phyloP scores from a whole-genome alignment of 2,113 vertebrate genomes.

The Hoplias malabaricus region DNA sequence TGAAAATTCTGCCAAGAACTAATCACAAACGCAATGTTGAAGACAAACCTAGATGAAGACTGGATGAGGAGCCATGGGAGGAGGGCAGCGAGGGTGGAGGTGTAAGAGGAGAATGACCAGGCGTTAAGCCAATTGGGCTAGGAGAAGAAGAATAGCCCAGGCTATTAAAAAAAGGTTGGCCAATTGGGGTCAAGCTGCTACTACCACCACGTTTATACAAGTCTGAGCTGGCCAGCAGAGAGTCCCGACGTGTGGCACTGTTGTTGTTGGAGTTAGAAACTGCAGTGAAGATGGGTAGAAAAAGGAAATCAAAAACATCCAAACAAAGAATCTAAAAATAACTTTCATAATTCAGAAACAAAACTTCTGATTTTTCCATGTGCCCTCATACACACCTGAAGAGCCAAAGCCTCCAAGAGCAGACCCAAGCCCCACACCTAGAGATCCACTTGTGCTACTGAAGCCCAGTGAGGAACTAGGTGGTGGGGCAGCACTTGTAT shows the following conservation, averaged over 20 bases:
- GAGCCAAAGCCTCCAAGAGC: constrained; percentile 95
- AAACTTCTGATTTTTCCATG: neutral
- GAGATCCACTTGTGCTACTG: constrained; percentile 70
- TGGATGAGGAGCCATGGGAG: constrained; percentile 96
- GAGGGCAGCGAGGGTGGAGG: constrained; percentile 92
- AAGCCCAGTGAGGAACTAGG: constrained; percentile 94
- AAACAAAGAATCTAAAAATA: constrained; percentile 20
- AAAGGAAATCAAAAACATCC: constrained; percentile 16
- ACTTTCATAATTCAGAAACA: constrained; percentile 56
- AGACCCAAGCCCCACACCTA: constrained; percentile 92
- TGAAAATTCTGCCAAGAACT: too few species aligned
- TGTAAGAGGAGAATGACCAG: constrained; percentile 95
- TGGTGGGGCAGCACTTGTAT: constrained; percentile 89
- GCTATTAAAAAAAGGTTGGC: constrained; percentile 96
- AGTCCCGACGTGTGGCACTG: constrained; percentile 94
- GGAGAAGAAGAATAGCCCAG: constrained; percentile 97
- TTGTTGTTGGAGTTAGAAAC: constrained; percentile 96
- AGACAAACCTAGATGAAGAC: constrained; percentile 89
- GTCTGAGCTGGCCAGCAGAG: constrained; percentile 93
- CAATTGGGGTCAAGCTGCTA: constrained; percentile 96
- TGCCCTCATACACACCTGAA: constrained; percentile 80
- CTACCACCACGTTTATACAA: constrained; percentile 85
- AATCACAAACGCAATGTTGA: too few species aligned
- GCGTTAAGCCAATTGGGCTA: constrained; percentile 96
- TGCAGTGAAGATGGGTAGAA: constrained; percentile 63